A percentile compares a stretch with the other conserved stretches of the same genome.
These are phyloP conservation scores for Anastatus disparis DNA, from an alignment of 1,140 invertebrate genomes.

Conservation along the genomic window DNA sequence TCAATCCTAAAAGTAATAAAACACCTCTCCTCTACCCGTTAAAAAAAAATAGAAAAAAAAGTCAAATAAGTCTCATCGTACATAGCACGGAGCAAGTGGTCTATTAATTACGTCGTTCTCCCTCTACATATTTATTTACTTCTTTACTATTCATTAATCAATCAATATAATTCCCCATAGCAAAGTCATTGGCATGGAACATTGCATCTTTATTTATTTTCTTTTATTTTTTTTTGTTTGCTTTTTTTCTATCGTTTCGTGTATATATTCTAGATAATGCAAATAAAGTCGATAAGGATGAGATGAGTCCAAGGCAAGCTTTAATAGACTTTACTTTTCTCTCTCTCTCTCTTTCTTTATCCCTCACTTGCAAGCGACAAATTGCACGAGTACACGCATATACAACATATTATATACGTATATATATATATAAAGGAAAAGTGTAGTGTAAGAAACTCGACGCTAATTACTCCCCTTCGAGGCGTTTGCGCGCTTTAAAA, in stretches of 20 bases:
- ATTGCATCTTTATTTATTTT: too few relatives aligned
- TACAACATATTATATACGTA: neutral
- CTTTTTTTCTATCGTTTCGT: too few relatives aligned
- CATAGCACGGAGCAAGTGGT: neutral
- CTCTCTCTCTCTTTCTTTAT: neutral
- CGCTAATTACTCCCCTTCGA: constrained; percentile 32
- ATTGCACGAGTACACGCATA: constrained; percentile 32
- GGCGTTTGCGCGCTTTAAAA: neutral
- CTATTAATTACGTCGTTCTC: constrained; percentile 28
- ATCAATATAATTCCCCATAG: constrained; percentile 29
- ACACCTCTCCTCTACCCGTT: too few relatives aligned
- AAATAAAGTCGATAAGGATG: constrained; percentile 37
- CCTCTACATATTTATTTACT: constrained; percentile 1
- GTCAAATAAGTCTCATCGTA: neutral
- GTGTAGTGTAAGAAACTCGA: neutral
- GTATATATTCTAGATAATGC: too few relatives aligned
- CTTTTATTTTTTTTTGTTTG: too few relatives aligned
- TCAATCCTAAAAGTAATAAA: constrained; percentile 1
- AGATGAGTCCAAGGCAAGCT: neutral
- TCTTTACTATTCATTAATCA: constrained; percentile 37
- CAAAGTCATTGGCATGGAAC: constrained; percentile 19
- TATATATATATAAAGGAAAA: constrained; percentile 9
- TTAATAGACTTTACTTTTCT: constrained; percentile 38
- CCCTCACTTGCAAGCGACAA: constrained; percentile 10
- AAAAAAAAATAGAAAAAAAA: neutral